Conservation (phyloP, 1,140 invertebrate species). For the Trachelipus rathkii region DNA sequence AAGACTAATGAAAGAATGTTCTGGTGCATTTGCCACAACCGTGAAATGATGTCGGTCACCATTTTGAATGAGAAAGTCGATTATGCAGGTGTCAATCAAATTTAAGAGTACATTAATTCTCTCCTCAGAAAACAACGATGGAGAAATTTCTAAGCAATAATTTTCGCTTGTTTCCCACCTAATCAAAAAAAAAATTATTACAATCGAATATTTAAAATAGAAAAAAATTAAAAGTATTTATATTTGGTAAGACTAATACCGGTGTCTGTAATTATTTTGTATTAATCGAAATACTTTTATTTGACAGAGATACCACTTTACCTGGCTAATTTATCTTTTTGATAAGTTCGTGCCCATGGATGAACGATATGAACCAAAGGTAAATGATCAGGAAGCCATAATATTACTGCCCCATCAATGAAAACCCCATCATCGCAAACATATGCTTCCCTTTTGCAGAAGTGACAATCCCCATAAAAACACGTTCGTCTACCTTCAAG, state of each 20-base stretch:
- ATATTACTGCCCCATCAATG: neutral
- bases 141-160: neutral
- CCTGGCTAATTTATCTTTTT: slow-evolving; percentile 2
- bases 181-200: slow-evolving; percentile 3
- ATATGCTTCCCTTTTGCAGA: slow-evolving; percentile 6
- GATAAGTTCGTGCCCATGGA: slow-evolving; percentile 16
- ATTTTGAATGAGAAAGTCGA: slow-evolving; percentile 2
- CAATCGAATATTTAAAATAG: too few species aligned
- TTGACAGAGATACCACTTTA: neutral
- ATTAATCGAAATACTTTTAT: too few species aligned
- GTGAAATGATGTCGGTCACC: neutral
- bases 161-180: neutral
- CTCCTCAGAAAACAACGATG: neutral
- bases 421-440: slow-evolving; percentile 1
- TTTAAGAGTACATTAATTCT: neutral
- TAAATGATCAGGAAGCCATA: neutral
- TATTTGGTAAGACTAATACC: too few species aligned
- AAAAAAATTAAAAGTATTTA: too few species aligned
- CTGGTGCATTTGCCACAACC: too few species aligned
- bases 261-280: too few species aligned
- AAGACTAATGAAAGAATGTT: too few species aligned
- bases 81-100: neutral
- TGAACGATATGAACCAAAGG: neutral
- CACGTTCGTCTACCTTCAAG: neutral
- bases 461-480: slow-evolving; percentile 2